Percentiles rank a stretch among this genome's conserved stretches.
These are phyloP conservation scores for Podiceps cristatus DNA, from an alignment of 2,113 vertebrate genomes.

Conservation along the genomic window DNA sequence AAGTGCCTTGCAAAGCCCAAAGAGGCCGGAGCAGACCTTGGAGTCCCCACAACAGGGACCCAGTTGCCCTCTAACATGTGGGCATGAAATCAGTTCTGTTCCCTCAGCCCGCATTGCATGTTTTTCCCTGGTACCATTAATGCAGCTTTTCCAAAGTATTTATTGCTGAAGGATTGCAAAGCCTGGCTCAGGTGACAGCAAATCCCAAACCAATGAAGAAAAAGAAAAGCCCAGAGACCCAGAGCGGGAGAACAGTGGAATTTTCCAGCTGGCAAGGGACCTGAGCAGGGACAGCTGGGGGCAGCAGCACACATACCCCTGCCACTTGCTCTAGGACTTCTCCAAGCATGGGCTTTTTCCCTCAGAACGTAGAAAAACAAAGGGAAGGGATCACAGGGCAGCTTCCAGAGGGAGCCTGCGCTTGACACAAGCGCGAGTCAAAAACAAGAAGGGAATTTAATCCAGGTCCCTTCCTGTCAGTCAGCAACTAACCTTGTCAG, in stretches of 20 bases:
- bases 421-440: background rate
- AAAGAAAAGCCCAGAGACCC: background rate
- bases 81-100: background rate
- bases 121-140: background rate
- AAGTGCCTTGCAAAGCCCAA: background rate
- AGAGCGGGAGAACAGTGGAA: slow-evolving; percentile 4
- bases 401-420: slow-evolving; percentile 27
- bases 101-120: background rate
- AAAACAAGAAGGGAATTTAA: slow-evolving; percentile 51
- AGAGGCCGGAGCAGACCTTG: background rate
- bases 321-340: slow-evolving; percentile 7
- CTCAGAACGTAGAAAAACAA: slow-evolving; percentile 20
- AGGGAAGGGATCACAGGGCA: slow-evolving; percentile 17
- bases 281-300: background rate
- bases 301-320: background rate
- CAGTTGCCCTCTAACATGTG: background rate
- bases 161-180: slow-evolving; percentile 3
- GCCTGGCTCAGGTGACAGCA: background rate
- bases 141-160: background rate
- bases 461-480: slow-evolving; percentile 23
- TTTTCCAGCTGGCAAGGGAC: slow-evolving; percentile 45
- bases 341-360: background rate
- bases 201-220: slow-evolving; percentile 23
- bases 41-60: background rate
- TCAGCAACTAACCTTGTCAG: slow-evolving; percentile 59